Percentiles rank a stretch among this genome's conserved stretches.
Evolutionary conservation across 2,113 vertebrate species (phyloP).

Genomic region (Emydura subglobosa): DNA sequence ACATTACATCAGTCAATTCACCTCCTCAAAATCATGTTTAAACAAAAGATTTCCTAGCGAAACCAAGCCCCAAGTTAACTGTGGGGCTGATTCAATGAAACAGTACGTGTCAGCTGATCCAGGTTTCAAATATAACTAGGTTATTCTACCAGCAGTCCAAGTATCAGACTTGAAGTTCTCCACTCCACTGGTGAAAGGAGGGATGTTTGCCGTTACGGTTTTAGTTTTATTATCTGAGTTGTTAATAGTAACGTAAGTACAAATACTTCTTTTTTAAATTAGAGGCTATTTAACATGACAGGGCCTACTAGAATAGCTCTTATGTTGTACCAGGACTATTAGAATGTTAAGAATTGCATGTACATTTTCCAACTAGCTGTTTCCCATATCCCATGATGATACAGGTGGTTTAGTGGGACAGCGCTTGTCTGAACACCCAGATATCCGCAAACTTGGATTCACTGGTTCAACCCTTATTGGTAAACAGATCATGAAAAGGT

Average conservation of each 20-base stretch:
- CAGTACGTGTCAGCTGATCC: neutral
- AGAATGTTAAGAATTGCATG: neutral
- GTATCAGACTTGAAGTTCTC: neutral
- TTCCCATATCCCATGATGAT: neutral
- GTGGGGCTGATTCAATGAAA: neutral
- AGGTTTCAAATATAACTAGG: neutral
- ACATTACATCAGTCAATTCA: neutral
- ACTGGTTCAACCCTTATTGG: slow-evolving; percentile 86
- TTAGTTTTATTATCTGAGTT: neutral
- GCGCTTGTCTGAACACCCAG: slow-evolving; percentile 83
- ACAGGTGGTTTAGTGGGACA: slow-evolving; percentile 83
- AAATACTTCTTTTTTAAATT: neutral
- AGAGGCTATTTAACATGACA: neutral
- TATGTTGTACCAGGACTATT: neutral
- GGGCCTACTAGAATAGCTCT: neutral
- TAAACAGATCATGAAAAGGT: slow-evolving; percentile 91
- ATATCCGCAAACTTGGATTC: slow-evolving; percentile 87
- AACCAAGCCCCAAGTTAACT: neutral
- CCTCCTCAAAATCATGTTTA: neutral
- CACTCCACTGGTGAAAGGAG: neutral
- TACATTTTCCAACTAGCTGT: neutral
- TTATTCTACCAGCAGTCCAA: neutral
- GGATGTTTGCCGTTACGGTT: neutral
- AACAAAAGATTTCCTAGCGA: neutral
- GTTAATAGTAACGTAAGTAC: neutral